Conservation (phyloP, 1,140 invertebrate species). For the Bicyclus anynana region DNA sequence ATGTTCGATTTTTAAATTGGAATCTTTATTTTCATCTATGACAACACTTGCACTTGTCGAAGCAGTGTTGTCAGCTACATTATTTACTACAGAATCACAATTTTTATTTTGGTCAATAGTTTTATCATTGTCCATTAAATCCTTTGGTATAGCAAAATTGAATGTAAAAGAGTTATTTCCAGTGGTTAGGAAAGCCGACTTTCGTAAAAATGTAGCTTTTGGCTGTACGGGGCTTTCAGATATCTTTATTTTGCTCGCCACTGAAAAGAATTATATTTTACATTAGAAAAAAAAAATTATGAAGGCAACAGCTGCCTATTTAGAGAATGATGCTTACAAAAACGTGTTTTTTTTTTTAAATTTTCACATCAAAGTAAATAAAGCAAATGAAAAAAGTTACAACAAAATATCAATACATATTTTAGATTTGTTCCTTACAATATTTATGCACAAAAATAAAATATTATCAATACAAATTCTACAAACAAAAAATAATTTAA, state of each 20-base stretch:
- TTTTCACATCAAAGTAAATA: too few species aligned
- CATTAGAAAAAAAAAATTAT: too few species aligned
- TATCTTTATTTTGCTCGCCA: conserved; percentile 72
- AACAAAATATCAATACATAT: conserved; percentile 21
- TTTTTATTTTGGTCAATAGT: conserved; percentile 19
- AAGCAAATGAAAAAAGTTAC: conserved; percentile 2
- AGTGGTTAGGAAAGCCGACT: conserved; percentile 59
- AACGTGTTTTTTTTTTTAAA: not conserved
- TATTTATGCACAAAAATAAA: not conserved
- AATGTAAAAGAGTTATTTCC: conserved; percentile 63
- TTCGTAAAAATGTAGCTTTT: conserved; percentile 68
- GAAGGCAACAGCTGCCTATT: too few species aligned
- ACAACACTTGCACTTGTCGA: conserved; percentile 22
- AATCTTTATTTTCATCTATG: conserved; percentile 26
- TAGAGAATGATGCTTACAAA: too few species aligned
- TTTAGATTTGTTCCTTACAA: not conserved
- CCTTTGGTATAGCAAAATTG: conserved; percentile 54
- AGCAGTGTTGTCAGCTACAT: conserved; percentile 26
- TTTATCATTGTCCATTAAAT: conserved; percentile 29
- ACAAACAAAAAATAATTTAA: not conserved
- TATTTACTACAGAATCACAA: conserved; percentile 19
- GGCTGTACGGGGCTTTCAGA: conserved; percentile 53
- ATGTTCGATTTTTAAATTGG: conserved; percentile 16
- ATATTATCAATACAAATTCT: not conserved
- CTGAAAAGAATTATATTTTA: conserved; percentile 45